These are phyloP conservation scores for Drosophila cognata DNA, from an alignment of 2,888 invertebrate genomes.

Conservation along the genomic window DNA sequence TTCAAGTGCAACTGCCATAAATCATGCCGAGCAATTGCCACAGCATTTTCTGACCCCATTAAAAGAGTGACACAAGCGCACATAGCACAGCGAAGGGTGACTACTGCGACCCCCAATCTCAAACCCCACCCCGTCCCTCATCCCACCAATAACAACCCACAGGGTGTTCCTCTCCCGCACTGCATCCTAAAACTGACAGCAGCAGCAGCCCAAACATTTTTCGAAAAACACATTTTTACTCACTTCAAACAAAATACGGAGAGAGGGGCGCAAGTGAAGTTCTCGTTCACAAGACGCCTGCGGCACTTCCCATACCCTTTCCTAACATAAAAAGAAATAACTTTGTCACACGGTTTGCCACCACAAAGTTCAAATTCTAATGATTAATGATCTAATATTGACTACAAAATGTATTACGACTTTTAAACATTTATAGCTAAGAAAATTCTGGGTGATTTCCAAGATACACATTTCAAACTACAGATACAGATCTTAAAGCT, in stretches of 20 bases:
- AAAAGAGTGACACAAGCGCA: slow-evolving; percentile 45
- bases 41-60: slow-evolving; percentile 62
- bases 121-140: slow-evolving; percentile 3
- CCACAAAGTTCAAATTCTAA: neutral
- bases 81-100: slow-evolving; percentile 28
- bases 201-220: slow-evolving; percentile 57
- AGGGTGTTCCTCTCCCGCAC: neutral
- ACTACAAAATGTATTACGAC: neutral
- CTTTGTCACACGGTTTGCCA: neutral
- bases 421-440: neutral
- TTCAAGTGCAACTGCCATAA: slow-evolving; percentile 57
- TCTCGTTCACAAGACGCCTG: slow-evolving; percentile 36
- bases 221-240: slow-evolving; percentile 58
- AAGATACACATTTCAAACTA: too few relatives aligned
- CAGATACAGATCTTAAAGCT: too few relatives aligned
- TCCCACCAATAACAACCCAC: neutral
- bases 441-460: neutral
- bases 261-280: slow-evolving; percentile 45
- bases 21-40: slow-evolving; percentile 35
- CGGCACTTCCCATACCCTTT: slow-evolving; percentile 28
- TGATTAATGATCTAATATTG: neutral
- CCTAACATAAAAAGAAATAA: fast-evolving
- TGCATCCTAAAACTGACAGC: slow-evolving; percentile 48
- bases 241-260: slow-evolving; percentile 59
- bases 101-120: neutral